A percentile compares a stretch with the other conserved stretches of the same genome.
phyloP scores from a whole-genome alignment of 2,888 invertebrate genomes.

The Fragum whitleyi region DNA sequence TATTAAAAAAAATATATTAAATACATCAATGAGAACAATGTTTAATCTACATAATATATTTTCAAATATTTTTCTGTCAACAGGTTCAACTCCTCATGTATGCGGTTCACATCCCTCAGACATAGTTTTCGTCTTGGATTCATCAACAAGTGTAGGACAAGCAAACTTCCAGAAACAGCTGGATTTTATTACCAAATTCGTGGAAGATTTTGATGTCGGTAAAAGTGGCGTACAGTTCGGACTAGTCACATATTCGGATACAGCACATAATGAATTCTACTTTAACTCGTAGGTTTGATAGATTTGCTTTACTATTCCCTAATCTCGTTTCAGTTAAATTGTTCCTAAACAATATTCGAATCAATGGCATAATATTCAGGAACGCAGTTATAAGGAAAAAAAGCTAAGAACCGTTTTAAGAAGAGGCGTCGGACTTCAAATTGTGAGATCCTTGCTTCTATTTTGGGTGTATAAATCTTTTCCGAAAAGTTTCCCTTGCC shows the following conservation, averaged over 20 bases:
- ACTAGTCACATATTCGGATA: slow-evolving; percentile 68
- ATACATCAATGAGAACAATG: too few species aligned
- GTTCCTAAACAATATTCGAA: too few species aligned
- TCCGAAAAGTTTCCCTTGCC: too few species aligned
- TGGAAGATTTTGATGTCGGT: slow-evolving; percentile 72
- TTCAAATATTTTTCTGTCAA: not conserved
- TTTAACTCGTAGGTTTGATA: slow-evolving; percentile 53
- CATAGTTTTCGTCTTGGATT: slow-evolving; percentile 71
- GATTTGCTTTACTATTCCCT: not conserved
- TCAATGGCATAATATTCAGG: too few species aligned
- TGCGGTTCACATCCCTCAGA: slow-evolving; percentile 66
- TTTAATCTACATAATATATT: too few species aligned
- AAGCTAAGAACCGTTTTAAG: too few species aligned
- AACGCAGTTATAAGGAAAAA: too few species aligned
- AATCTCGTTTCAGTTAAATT: too few species aligned
- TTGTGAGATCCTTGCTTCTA: too few species aligned
- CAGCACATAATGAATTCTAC: slow-evolving; percentile 65
- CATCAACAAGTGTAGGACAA: slow-evolving; percentile 71
- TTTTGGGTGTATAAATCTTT: too few species aligned
- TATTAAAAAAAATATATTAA: too few species aligned
- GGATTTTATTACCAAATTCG: slow-evolving; percentile 72
- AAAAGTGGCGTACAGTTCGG: slow-evolving; percentile 70
- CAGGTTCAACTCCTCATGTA: slow-evolving; percentile 48
- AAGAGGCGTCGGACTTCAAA: too few species aligned
- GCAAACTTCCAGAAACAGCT: slow-evolving; percentile 75